phyloP scores from a whole-genome alignment of 1,140 invertebrate genomes.

The Papilio machaon region DNA sequence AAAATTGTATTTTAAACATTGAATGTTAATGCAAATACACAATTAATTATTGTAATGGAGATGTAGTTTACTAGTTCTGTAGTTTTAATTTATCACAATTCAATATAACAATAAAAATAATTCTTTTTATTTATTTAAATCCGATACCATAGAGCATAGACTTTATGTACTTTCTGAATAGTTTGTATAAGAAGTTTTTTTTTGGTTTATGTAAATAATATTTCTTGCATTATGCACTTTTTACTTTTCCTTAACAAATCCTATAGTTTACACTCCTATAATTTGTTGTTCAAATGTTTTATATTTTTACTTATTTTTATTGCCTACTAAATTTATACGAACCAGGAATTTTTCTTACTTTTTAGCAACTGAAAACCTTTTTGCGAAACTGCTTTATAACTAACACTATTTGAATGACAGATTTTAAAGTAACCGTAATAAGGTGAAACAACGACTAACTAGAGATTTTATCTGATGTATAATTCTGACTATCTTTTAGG shows the following conservation, averaged over 20 bases:
- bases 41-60: slow-evolving; percentile 37
- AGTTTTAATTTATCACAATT: slow-evolving; percentile 36
- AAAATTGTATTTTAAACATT: not conserved
- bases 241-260: not conserved
- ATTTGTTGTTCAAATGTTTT: not conserved
- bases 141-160: not conserved
- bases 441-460: not conserved
- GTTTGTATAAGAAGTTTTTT: not conserved
- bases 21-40: not conserved
- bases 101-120: slow-evolving; percentile 31
- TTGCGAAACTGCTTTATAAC: not conserved
- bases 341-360: too few species aligned
- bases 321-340: too few species aligned
- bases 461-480: too few species aligned
- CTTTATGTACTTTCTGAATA: not conserved
- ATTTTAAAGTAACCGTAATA: too few species aligned
- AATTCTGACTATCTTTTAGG: too few species aligned
- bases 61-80: slow-evolving; percentile 39
- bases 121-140: slow-evolving; percentile 34
- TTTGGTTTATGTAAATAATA: not conserved
- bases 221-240: not conserved
- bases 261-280: not conserved
- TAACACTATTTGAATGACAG: not conserved
- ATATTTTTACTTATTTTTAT: not conserved
- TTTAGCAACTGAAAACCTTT: too few species aligned